Conservation (phyloP, 1,140 invertebrate genomes). For the Heliconius nattereri region DNA sequence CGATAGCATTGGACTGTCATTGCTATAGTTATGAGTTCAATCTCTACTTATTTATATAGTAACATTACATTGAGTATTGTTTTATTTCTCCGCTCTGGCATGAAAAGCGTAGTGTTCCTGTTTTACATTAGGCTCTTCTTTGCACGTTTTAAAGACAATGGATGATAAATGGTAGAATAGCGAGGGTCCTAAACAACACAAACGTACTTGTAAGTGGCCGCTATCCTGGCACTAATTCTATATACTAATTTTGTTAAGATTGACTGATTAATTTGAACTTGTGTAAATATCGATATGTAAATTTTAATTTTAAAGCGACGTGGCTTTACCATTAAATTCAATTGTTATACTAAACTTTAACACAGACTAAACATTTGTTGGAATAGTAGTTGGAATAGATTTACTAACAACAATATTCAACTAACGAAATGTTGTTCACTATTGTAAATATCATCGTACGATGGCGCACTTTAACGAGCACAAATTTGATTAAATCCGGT, state of each 20-base stretch:
- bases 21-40: too few species aligned
- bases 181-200: too few species aligned
- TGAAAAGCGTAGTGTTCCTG: too few species aligned
- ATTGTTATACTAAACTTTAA: background rate
- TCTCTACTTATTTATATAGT: too few species aligned
- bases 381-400: background rate
- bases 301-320: background rate
- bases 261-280: background rate
- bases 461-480: background rate
- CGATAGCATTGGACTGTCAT: too few species aligned
- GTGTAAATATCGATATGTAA: background rate
- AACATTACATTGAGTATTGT: too few species aligned
- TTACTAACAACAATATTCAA: background rate
- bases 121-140: too few species aligned
- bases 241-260: background rate
- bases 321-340: background rate
- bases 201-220: too few species aligned
- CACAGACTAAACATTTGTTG: background rate
- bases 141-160: too few species aligned
- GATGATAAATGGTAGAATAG: too few species aligned
- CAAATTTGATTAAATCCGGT: slow-evolving; percentile 11
- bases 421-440: background rate
- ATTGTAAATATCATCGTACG: background rate
- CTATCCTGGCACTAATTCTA: too few species aligned
- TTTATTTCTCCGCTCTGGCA: too few species aligned